Conservation (phyloP, 2,113 vertebrate species). For the Aramus guarauna region DNA sequence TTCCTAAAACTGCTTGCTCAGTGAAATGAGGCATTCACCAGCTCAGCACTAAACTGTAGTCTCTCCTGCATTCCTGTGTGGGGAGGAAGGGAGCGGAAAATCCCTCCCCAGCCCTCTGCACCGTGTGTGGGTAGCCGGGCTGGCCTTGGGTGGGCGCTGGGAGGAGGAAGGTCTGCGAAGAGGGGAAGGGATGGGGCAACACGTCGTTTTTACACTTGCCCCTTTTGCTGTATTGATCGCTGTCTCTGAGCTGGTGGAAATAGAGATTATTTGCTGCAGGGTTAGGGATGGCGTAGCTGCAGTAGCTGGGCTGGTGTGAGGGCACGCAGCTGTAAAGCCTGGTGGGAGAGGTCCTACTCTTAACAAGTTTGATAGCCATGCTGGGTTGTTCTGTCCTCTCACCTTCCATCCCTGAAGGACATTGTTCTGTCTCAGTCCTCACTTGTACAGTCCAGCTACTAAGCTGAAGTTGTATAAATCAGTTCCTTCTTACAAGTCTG, state of each 20-base stretch:
- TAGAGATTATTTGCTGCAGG: neutral
- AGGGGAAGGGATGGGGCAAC: neutral
- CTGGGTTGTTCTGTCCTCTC: neutral
- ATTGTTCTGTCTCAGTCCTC: neutral
- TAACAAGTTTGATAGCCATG: neutral
- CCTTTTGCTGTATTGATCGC: neutral
- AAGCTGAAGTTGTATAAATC: neutral
- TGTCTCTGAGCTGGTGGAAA: neutral
- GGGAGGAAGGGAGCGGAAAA: neutral
- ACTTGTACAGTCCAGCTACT: neutral
- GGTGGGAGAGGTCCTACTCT: neutral
- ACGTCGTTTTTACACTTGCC: neutral
- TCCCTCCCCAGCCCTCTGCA: neutral
- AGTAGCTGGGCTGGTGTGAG: neutral
- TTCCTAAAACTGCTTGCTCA: slow-evolving; percentile 42
- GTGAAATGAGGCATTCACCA: slow-evolving; percentile 33
- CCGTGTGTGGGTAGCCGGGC: neutral
- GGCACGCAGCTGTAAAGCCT: neutral
- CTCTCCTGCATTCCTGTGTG: slow-evolving; percentile 4
- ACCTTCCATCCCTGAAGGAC: neutral
- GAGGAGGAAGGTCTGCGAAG: neutral
- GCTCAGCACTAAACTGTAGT: slow-evolving; percentile 21
- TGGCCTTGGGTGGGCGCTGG: neutral
- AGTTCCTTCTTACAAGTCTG: neutral
- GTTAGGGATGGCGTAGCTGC: neutral